phyloP scores from a whole-genome alignment of 2,113 vertebrate genomes.

The Phoenicopterus ruber region DNA sequence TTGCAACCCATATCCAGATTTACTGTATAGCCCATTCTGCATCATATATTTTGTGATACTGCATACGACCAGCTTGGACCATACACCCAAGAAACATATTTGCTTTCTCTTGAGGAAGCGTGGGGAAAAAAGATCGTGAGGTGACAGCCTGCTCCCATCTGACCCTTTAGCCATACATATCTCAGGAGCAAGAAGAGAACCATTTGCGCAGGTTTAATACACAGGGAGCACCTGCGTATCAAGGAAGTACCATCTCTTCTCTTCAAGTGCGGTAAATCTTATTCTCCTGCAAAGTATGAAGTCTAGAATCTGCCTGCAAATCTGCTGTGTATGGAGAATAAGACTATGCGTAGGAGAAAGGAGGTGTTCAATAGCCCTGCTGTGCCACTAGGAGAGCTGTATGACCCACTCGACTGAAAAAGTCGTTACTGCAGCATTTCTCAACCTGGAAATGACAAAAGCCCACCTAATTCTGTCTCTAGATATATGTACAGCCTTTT shows the following conservation, averaged over 20 bases:
- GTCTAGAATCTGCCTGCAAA: not conserved
- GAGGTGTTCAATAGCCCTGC: not conserved
- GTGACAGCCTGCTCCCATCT: not conserved
- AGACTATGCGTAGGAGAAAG: not conserved
- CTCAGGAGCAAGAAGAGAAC: not conserved
- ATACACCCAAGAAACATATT: not conserved
- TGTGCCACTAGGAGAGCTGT: not conserved
- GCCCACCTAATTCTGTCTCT: not conserved
- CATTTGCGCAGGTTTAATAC: not conserved
- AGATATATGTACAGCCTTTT: not conserved
- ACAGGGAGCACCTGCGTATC: not conserved
- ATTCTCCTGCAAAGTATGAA: not conserved
- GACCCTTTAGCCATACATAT: not conserved
- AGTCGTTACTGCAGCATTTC: not conserved
- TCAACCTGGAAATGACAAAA: not conserved
- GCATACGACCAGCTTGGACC: not conserved
- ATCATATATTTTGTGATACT: not conserved
- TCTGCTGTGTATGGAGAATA: not conserved
- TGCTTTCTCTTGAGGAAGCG: not conserved
- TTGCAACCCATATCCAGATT: not conserved
- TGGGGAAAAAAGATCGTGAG: not conserved
- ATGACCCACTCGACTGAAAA: not conserved
- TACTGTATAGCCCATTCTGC: not conserved
- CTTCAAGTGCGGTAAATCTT: not conserved
- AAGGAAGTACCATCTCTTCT: not conserved